These are phyloP conservation scores for Aporrectodea caliginosa DNA, from an alignment of 1,140 invertebrate species.

Conservation along the genomic window DNA sequence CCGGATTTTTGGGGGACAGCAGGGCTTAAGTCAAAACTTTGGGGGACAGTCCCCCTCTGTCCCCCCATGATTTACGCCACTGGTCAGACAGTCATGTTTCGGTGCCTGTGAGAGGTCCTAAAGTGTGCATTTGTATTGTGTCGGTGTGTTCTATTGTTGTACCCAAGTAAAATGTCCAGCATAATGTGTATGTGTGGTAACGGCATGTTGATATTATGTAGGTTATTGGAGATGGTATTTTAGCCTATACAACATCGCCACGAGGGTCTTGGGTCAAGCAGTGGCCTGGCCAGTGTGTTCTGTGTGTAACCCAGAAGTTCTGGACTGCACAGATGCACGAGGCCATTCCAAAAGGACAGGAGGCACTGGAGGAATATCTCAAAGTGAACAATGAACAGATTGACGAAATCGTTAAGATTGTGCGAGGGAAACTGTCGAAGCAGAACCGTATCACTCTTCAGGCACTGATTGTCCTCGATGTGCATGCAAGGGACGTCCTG, in stretches of 20 bases:
- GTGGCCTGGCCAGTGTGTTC: conserved; percentile 86
- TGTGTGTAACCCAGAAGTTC: conserved; percentile 79
- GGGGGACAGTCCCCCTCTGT: no score
- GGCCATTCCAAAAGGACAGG: conserved; percentile 57
- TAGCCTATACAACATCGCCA: conserved; percentile 65
- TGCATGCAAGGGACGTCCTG: conserved; percentile 78
- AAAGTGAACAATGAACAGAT: conserved; percentile 72
- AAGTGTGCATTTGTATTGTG: no score
- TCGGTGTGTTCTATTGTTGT: no score
- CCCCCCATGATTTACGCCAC: no score
- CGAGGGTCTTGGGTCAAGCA: conserved; percentile 76
- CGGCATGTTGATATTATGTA: no score
- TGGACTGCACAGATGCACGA: conserved; percentile 72
- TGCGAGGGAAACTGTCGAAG: conserved; percentile 47
- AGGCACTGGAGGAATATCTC: conserved; percentile 63
- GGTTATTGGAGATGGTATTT: conserved; percentile 60
- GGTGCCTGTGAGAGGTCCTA: no score
- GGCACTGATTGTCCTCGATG: conserved; percentile 80
- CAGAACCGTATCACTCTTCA: conserved; percentile 61
- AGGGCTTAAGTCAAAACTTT: no score
- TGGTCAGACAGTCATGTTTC: no score
- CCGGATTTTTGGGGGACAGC: no score
- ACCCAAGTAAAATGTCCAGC: no score
- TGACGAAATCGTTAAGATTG: conserved; percentile 79
- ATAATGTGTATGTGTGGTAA: no score